These are phyloP conservation scores for Aldabrachelys gigantea DNA, from an alignment of 2,113 vertebrate genomes.

Conservation along the genomic window DNA sequence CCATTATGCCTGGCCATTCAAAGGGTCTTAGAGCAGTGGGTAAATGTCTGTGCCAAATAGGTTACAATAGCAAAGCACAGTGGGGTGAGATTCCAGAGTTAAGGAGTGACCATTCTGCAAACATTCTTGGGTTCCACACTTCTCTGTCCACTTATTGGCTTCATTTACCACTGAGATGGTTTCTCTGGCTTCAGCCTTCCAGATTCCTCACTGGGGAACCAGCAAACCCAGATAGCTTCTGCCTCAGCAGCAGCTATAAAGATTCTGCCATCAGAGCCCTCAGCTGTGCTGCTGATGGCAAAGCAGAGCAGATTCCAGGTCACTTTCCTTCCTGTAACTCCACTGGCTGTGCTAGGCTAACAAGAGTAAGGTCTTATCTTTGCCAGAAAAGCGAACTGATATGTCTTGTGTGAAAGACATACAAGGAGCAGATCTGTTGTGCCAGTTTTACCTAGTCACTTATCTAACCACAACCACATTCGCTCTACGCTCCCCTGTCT, in stretches of 20 bases:
- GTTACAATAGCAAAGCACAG: background rate
- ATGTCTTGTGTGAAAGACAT: background rate
- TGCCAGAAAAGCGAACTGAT: background rate
- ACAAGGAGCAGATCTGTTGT: background rate
- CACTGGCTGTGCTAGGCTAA: background rate
- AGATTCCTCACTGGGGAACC: background rate
- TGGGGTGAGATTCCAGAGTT: background rate
- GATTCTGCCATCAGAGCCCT: background rate
- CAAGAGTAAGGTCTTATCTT: background rate
- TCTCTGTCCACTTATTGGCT: background rate
- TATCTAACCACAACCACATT: background rate
- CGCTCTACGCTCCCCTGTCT: background rate
- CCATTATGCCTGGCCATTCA: background rate
- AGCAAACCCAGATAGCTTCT: background rate
- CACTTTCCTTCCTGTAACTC: background rate
- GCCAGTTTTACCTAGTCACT: background rate
- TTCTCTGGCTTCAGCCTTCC: background rate
- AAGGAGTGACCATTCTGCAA: background rate
- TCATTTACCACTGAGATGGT: background rate
- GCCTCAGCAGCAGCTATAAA: background rate
- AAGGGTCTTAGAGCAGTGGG: background rate
- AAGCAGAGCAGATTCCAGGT: background rate
- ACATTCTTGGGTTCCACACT: background rate
- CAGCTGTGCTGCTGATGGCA: background rate
- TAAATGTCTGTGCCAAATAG: background rate